Evolutionary conservation across 2,888 invertebrate species (phyloP).

Genomic region (Romanomermis culicivorax): DNA sequence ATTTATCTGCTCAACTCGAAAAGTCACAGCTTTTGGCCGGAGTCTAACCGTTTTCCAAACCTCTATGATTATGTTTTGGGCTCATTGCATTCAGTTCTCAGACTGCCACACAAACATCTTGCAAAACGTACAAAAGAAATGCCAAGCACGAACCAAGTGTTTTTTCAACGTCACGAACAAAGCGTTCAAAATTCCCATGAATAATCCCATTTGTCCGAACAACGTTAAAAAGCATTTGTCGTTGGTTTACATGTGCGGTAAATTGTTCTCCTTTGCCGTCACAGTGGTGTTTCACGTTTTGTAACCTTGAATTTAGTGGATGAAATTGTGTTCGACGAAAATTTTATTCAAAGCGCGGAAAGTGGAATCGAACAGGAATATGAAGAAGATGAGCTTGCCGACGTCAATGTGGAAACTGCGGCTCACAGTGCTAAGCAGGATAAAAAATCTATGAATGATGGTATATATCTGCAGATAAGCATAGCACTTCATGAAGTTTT

Average conservation of each 20-base stretch:
- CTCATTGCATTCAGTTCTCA: too few species aligned
- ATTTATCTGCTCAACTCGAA: too few species aligned
- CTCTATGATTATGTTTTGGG: too few species aligned
- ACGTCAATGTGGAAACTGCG: too few species aligned
- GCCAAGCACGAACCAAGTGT: background rate
- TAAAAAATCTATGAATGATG: too few species aligned
- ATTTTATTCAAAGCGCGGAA: background rate
- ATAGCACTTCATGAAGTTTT: too few species aligned
- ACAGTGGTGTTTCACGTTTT: background rate
- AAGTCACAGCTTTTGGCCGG: too few species aligned
- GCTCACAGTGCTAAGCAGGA: too few species aligned
- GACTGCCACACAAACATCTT: background rate
- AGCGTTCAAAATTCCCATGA: background rate
- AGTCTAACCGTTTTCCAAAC: too few species aligned
- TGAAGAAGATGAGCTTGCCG: too few species aligned
- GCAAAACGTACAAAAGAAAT: background rate
- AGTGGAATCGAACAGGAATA: too few species aligned
- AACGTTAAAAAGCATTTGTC: background rate
- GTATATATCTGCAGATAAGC: too few species aligned
- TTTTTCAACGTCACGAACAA: background rate
- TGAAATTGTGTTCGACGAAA: background rate
- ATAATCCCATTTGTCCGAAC: background rate
- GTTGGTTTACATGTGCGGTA: background rate
- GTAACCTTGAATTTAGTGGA: background rate
- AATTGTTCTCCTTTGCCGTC: background rate